Conservation (phyloP, 2,888 invertebrate species). For the Chromoteleia sp. region DNA sequence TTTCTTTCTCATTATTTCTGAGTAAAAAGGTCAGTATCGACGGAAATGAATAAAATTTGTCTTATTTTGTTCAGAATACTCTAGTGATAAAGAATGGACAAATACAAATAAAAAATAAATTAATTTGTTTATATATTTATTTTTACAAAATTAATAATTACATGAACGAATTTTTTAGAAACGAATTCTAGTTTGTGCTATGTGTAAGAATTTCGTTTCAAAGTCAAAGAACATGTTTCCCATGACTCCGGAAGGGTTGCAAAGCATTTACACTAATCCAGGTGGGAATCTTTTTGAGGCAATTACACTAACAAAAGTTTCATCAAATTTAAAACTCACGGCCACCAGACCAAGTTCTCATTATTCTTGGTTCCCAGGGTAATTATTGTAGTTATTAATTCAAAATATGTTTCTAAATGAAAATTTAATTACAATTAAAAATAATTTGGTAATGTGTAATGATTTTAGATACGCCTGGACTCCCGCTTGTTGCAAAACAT, state of each 20-base stretch:
- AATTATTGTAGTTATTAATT: conserved; percentile 22
- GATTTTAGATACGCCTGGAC: conserved; percentile 61
- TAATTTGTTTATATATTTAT: too few relatives aligned
- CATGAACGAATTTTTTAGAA: conserved; percentile 66
- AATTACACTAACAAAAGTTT: conserved; percentile 62
- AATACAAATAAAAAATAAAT: conserved; percentile 4
- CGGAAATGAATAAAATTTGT: too few relatives aligned
- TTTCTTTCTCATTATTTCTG: too few relatives aligned
- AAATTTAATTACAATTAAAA: not conserved
- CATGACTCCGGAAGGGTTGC: conserved; percentile 67
- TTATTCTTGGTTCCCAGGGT: conserved; percentile 71
- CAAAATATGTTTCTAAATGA: not conserved
- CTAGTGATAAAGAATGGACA: too few relatives aligned
- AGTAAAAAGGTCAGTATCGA: too few relatives aligned
- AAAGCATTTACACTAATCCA: conserved; percentile 66
- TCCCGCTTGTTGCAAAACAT: conserved; percentile 33
- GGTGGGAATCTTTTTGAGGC: conserved; percentile 67
- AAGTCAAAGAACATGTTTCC: conserved; percentile 65
- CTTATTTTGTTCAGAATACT: too few relatives aligned
- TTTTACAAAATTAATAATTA: not conserved
- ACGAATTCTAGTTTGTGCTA: conserved; percentile 54
- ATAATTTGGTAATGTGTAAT: not conserved
- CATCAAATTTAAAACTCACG: conserved; percentile 40
- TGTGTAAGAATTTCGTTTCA: conserved; percentile 45
- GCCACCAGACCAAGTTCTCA: conserved; percentile 18